Evolutionary conservation across 2,888 invertebrate species (phyloP).

Genomic region (Acanthacorydalis orientalis): DNA sequence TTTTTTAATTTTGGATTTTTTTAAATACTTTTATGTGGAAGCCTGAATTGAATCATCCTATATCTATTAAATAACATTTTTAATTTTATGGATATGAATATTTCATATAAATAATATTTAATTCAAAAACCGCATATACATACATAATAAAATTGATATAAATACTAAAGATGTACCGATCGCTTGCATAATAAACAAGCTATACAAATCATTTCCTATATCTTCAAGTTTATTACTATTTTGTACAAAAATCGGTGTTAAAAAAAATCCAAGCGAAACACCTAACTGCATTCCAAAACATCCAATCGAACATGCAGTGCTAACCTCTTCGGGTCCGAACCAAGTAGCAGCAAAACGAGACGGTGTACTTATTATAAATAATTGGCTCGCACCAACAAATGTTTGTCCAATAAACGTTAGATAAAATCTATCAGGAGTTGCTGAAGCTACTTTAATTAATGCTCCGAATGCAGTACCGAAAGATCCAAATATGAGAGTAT

Average conservation of each 20-base stretch:
- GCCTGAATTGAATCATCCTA: too few species aligned
- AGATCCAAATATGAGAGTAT: slow-evolving; percentile 32
- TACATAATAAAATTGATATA: slow-evolving; percentile 32
- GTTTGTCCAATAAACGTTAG: slow-evolving; percentile 43
- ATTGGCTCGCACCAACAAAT: slow-evolving; percentile 35
- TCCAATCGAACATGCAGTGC: slow-evolving; percentile 53
- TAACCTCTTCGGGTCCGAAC: slow-evolving; percentile 46
- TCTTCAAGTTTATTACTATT: slow-evolving; percentile 26
- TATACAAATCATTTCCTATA: slow-evolving; percentile 25
- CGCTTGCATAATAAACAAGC: slow-evolving; percentile 19
- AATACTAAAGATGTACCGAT: slow-evolving; percentile 35
- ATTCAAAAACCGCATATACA: too few species aligned
- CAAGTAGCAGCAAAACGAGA: slow-evolving; percentile 50
- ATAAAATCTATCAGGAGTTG: slow-evolving; percentile 38
- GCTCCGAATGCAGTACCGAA: slow-evolving; percentile 40
- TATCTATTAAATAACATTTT: too few species aligned
- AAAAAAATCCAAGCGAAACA: slow-evolving; percentile 48
- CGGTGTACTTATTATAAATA: slow-evolving; percentile 49
- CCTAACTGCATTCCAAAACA: slow-evolving; percentile 61
- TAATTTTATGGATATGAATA: too few species aligned
- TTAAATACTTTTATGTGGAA: too few species aligned
- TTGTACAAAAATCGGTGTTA: slow-evolving; percentile 36
- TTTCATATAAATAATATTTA: neutral
- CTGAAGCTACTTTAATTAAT: slow-evolving; percentile 40
- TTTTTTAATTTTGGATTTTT: too few species aligned